Percentiles rank a stretch among this genome's conserved stretches.
phyloP scores from a whole-genome alignment of 2,797 vertebrate species.

The Chelonia mydas region DNA sequence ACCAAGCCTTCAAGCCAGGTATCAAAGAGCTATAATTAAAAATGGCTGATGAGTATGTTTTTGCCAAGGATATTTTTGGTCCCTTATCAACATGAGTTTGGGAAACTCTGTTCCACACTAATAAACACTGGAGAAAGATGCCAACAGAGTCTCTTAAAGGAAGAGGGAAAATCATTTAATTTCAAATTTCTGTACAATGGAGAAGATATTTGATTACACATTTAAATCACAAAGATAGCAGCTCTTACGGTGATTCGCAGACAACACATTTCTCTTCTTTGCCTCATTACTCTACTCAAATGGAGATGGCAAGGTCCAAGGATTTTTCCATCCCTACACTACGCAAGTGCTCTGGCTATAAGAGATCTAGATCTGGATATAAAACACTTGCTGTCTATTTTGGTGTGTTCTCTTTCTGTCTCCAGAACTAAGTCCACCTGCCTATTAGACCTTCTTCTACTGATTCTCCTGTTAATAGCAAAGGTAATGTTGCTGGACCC shows the following conservation, averaged over 20 bases:
- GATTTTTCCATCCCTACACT: accelerated
- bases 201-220: neutral
- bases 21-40: neutral
- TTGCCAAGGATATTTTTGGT: neutral
- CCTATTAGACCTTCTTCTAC: neutral
- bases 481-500: neutral
- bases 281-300: neutral
- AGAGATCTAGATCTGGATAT: neutral
- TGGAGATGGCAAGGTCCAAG: neutral
- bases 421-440: neutral
- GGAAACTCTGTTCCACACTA: neutral
- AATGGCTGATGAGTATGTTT: neutral
- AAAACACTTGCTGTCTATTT: neutral
- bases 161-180: neutral
- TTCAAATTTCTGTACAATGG: neutral
- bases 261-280: neutral
- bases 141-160: neutral
- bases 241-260: neutral
- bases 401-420: neutral
- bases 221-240: neutral
- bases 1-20: neutral
- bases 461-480: neutral
- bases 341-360: neutral
- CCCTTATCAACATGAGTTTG: conserved; percentile 1
- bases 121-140: neutral